phyloP scores from a whole-genome alignment of 2,113 vertebrate species.

The Cynoglossus semilaevis region DNA sequence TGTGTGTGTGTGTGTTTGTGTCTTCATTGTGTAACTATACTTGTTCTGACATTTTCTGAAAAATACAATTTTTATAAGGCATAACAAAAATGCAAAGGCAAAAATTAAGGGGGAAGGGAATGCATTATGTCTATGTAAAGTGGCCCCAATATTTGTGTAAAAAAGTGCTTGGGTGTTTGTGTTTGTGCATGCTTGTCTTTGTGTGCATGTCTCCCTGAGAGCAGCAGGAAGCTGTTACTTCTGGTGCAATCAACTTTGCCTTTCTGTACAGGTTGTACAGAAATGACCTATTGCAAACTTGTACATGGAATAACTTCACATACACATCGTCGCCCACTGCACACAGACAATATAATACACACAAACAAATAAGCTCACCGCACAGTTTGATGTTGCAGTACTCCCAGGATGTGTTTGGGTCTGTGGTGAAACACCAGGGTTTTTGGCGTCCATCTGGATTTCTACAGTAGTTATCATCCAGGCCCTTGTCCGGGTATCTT shows the following conservation, averaged over 20 bases:
- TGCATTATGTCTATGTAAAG: too few relatives aligned
- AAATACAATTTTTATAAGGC: too few relatives aligned
- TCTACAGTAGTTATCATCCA: slow-evolving; percentile 98
- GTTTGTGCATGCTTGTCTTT: too few relatives aligned
- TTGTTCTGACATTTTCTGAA: too few relatives aligned
- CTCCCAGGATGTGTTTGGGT: slow-evolving; percentile 92
- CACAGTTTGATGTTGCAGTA: slow-evolving; percentile 96
- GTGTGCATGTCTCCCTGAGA: too few relatives aligned
- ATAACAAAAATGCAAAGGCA: too few relatives aligned
- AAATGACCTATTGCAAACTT: slow-evolving; percentile 18
- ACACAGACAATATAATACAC: slow-evolving; percentile 16
- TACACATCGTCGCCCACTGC: slow-evolving; percentile 7
- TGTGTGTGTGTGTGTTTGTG: slow-evolving; percentile 6
- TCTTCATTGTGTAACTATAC: too few relatives aligned
- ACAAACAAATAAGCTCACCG: slow-evolving; percentile 80
- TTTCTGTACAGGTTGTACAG: background rate
- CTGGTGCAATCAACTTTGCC: slow-evolving; percentile 44
- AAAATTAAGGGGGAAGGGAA: too few relatives aligned
- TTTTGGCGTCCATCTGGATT: slow-evolving; percentile 93
- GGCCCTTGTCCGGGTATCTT: slow-evolving; percentile 93
- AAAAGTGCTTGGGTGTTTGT: too few relatives aligned
- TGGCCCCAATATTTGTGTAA: too few relatives aligned
- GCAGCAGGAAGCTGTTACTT: slow-evolving; percentile 82
- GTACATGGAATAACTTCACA: slow-evolving; percentile 5
- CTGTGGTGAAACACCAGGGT: slow-evolving; percentile 97